These are phyloP conservation scores for Hydropsyche tenuis DNA, from an alignment of 1,140 invertebrate genomes.

Conservation along the genomic window DNA sequence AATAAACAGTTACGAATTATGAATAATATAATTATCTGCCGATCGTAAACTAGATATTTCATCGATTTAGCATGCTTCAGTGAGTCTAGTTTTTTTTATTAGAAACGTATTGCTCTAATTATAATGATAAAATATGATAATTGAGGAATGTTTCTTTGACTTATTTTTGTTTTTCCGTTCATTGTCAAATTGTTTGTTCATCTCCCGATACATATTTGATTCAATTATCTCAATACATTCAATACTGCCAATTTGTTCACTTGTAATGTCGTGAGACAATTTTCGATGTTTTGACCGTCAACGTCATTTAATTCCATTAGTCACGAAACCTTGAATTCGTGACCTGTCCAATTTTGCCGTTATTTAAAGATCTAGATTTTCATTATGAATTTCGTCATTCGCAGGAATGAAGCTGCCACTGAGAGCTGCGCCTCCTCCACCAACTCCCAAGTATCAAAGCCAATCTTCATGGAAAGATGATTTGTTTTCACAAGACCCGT, in stretches of 20 bases:
- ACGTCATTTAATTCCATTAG: neutral
- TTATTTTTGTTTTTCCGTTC: no score
- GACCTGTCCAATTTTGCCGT: neutral
- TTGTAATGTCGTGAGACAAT: neutral
- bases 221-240: conserved; percentile 22
- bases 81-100: no score
- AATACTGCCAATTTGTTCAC: conserved; percentile 1
- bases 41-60: no score
- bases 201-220: neutral
- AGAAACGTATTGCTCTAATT: no score
- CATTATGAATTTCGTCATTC: conserved; percentile 33
- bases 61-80: no score
- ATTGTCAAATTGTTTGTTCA: no score
- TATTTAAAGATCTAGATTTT: neutral
- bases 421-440: conserved; percentile 57
- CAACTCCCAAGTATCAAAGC: conserved; percentile 52
- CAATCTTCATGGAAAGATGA: conserved; percentile 59
- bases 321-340: neutral
- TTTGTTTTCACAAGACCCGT: conserved; percentile 57
- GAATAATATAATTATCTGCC: no score
- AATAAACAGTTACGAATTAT: no score
- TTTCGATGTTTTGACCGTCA: conserved; percentile 13
- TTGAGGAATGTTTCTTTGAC: no score
- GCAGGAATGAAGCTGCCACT: conserved; percentile 61
- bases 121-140: no score